Evolutionary conservation across 1,140 invertebrate species (phyloP).

Genomic region (Myzus persicae): DNA sequence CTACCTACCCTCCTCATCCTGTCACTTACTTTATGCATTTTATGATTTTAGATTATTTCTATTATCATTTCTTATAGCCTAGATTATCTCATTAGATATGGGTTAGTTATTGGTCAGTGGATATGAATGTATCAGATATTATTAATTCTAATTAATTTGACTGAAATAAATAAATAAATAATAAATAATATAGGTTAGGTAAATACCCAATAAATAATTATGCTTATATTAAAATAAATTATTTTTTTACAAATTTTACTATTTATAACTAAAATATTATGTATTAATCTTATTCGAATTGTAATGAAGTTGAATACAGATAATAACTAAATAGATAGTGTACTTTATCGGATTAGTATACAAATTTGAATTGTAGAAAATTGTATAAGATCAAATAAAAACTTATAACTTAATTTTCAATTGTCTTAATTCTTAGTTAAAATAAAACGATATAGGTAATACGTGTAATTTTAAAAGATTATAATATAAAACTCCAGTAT

Average conservation of each 20-base stretch:
- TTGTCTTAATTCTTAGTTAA: background rate
- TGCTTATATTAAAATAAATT: background rate
- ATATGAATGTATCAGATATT: too few species aligned
- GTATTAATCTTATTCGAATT: background rate
- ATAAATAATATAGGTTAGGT: too few species aligned
- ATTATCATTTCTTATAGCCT: background rate
- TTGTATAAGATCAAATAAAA: background rate
- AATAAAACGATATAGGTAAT: background rate
- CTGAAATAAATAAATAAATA: too few species aligned
- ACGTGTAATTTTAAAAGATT: background rate
- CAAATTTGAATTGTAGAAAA: background rate
- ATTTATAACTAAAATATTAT: background rate
- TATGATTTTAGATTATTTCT: background rate
- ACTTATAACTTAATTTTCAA: background rate
- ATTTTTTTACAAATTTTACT: too few species aligned
- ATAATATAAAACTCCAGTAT: background rate
- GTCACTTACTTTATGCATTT: too few species aligned
- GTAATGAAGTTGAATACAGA: background rate
- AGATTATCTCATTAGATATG: background rate
- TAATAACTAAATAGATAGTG: background rate
- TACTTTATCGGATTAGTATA: background rate
- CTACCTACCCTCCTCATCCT: too few species aligned
- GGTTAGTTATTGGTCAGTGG: too few species aligned
- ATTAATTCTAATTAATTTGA: too few species aligned
- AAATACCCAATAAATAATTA: too few species aligned